Evolutionary conservation across 2,888 invertebrate species (phyloP), one percentile per base, ranked within the genome.

Genomic region (Hypsopygia costalis): DNA sequence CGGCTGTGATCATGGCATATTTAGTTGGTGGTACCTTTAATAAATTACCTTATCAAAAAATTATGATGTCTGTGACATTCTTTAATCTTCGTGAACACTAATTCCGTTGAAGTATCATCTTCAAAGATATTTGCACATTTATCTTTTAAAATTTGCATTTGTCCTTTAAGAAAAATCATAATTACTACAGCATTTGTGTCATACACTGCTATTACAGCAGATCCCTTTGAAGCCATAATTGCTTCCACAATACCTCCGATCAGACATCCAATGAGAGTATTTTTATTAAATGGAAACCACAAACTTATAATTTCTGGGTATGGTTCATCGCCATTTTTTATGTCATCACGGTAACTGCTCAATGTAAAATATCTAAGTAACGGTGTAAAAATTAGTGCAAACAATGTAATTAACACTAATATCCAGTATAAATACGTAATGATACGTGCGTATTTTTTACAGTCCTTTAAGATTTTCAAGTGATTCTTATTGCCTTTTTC

Each of bases 201-300:
- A 28, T 66, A 81, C 1, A 44, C 57, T 3, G 71, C 74, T 16
- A 80, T n/a, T 0, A 72, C 44, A 8, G 65, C 72, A 10, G 70
- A 46, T 0, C 78, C 80, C 38, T 73, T 66, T 2, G 43, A 51
- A 1, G 58, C 55, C 59, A 80, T 64, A 1, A 54, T 1, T 0
- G 71, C 42, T n/a, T 83, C 75, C 10, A 73, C 25, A 3, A 62
- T 11, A 25, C 65, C 42, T 2, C 67, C 62, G n/a, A 53, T 49
- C 0, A 62, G 28, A 48, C 75, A 81, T 1, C 79, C 83, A 0
- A 79, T 73, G 55, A 69, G 62, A 40, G 60, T 62, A 0, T 52
- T 64, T 25, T 68, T 66, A 47, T 83, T 65, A 44, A 81, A 80
- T 0, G 85, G 83, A 41, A 78, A 76, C 83, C 83, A 83, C 1